Evolutionary conservation across 2,113 vertebrate species (phyloP).

Genomic region (Megaceryle torquata): DNA sequence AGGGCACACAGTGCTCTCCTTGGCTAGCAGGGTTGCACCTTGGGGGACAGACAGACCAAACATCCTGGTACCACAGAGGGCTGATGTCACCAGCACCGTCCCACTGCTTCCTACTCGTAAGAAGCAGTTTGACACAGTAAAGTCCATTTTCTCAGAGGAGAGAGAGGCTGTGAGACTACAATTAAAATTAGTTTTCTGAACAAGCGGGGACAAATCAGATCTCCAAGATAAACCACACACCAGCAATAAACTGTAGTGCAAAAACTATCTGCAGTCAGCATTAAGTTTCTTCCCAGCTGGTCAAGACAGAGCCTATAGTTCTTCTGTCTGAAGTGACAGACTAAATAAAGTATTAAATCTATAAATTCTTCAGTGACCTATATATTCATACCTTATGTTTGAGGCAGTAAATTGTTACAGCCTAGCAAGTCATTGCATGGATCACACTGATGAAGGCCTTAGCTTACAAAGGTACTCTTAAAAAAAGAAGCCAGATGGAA

Average conservation of each 20-base stretch:
- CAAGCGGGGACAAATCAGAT: neutral
- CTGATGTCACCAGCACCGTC: neutral
- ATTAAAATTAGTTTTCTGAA: neutral
- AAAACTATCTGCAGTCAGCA: neutral
- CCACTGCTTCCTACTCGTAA: neutral
- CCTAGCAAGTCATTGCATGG: neutral
- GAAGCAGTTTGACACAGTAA: neutral
- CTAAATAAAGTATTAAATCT: conserved; percentile 31
- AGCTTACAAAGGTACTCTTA: neutral
- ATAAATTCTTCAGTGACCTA: conserved; percentile 18
- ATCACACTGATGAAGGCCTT: neutral
- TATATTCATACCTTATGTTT: neutral
- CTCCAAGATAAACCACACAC: neutral
- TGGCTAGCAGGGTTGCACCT: neutral
- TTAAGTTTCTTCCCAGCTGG: neutral
- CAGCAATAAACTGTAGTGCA: neutral
- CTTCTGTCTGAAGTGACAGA: conserved; percentile 16
- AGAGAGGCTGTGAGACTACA: neutral
- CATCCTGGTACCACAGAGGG: neutral
- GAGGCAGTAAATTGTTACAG: neutral
- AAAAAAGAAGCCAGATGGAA: neutral
- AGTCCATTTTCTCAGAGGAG: neutral
- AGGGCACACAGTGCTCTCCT: neutral
- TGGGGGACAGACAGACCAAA: accelerated
- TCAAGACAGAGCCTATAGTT: neutral